Evolutionary conservation across 2,797 vertebrate species (phyloP), one percentile per base, ranked within the genome.

Genomic region (Glossophaga mutica): DNA sequence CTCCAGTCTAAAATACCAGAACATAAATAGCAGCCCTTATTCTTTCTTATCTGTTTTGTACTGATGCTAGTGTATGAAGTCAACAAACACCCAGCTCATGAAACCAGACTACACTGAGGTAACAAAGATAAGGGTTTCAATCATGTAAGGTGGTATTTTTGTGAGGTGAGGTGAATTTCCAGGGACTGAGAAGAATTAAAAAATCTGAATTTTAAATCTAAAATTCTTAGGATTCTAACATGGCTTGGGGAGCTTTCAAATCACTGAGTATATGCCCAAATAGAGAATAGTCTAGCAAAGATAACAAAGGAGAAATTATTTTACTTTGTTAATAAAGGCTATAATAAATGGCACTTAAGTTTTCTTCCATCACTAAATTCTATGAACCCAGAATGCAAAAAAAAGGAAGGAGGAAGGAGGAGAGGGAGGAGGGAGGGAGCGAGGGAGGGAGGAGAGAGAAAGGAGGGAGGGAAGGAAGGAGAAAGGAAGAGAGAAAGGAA

Each of bases 131-230:
- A 77, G 14, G 44, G 76, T 70, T 95, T 81, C 84, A 87, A 59
- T 14, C 87, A 26, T 55, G 34, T 85, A n/a, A 94, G 9, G 65
- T 4, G 59, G 3, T 46, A n/a, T 77, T 84, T 87, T 94, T 91
- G 70, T 93, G 15, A 94, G 79, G 21, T 48, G 18, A 86, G 39
- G 76, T 95, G 57, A 87, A 87, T 91, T 78, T 93, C 37, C 84
- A 93, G 44, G 78, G 39, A 1, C 26, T 90, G 21, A 91, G 77
- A 71, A 82, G 22, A 93, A 93, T n/a, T 48, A 9, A 55, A 78
- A 88, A 91, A 52, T 77, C 2, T 55, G 24, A 55, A 24, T 55
- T 57, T 57, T 57, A 57, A 57, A 86, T 70, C 57, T 86, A 89
- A 87, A 92, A 87, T 24, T 46, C 78, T 42, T 39, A 67, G 18